phyloP scores from a whole-genome alignment of 2,113 vertebrate species.

The Petroica traversi region DNA sequence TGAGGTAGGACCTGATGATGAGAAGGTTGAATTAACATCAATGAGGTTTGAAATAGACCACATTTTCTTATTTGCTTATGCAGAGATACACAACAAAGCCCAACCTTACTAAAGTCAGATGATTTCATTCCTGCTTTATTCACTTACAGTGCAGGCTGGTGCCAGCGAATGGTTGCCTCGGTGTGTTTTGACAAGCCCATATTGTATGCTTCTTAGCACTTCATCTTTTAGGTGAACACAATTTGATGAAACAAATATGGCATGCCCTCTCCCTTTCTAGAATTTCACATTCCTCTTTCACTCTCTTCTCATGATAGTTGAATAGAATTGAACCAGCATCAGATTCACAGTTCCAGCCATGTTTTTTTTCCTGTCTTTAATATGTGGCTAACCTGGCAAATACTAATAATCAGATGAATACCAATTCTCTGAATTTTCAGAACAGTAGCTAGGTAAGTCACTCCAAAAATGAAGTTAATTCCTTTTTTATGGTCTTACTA shows the following conservation, averaged over 20 bases:
- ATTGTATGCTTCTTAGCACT: not conserved
- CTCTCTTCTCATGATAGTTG: not conserved
- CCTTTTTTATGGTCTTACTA: not conserved
- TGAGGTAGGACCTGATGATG: not conserved
- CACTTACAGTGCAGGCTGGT: not conserved
- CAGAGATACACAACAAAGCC: not conserved
- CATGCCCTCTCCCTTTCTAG: not conserved
- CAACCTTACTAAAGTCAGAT: not conserved
- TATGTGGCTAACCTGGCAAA: not conserved
- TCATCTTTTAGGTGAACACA: slow-evolving; percentile 15
- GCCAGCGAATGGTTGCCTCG: not conserved
- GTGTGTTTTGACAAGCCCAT: slow-evolving; percentile 23
- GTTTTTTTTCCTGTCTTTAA: not conserved
- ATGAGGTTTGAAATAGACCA: not conserved
- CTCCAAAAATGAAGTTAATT: not conserved
- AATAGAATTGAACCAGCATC: not conserved
- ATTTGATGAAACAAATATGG: not conserved
- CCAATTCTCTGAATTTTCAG: not conserved
- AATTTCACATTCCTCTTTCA: not conserved
- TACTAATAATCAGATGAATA: not conserved
- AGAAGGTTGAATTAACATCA: not conserved
- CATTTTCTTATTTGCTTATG: not conserved
- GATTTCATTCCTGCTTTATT: not conserved
- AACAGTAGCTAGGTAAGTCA: not conserved
- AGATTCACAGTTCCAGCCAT: not conserved